Evolutionary conservation across 2,888 invertebrate genomes (phyloP), one percentile per base, ranked within the genome.

Genomic region (Trichopoda pennipes): DNA sequence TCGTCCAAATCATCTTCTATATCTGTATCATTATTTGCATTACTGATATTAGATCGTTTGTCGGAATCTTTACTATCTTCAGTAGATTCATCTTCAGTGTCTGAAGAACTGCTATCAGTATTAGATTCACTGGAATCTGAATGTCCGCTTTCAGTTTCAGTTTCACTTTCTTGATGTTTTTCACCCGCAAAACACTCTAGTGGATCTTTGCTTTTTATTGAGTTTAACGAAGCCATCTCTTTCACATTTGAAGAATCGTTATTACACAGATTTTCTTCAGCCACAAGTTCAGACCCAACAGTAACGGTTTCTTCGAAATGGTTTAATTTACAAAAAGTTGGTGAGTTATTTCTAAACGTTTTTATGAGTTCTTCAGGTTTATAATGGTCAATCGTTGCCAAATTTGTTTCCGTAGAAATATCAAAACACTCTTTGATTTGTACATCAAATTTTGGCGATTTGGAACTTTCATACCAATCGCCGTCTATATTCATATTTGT

Each of bases 91-190:
- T 72, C 53, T 14, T 78, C 66, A 8, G 80, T 61, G 32, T 55
- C 73, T 17, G 79, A 73, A 58, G 77, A 80, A 32, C 79, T 83
- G 56, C 85, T 86, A 19, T 83, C 85, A 0, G 83, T 83, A 35
- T 82, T 81, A 35, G 85, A 83, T 23, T 82, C 82, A 69, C 82
- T 85, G 42, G 85, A 86, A 23, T 69, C 82, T 7, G 84, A 83
- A 10, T 68, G 44, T 9, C 72, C 84, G 42, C 49, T 51, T n/a
- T 79, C 83, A 49, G 53, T 42, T 17, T 82, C 38, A 6, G 7
- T 28, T n/a, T 79, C 83, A 49, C 58, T 42, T 17, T 82, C 38
- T 12, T 42, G 16, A 35, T 42, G 3, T 17, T n/a, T 16, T 3
- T 60, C 42, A 19, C 35, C 7, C 16, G 3, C 16, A 7, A 23